These are phyloP conservation scores for Trematocara marginatum DNA, from an alignment of 2,113 vertebrate species.

Conservation along the genomic window DNA sequence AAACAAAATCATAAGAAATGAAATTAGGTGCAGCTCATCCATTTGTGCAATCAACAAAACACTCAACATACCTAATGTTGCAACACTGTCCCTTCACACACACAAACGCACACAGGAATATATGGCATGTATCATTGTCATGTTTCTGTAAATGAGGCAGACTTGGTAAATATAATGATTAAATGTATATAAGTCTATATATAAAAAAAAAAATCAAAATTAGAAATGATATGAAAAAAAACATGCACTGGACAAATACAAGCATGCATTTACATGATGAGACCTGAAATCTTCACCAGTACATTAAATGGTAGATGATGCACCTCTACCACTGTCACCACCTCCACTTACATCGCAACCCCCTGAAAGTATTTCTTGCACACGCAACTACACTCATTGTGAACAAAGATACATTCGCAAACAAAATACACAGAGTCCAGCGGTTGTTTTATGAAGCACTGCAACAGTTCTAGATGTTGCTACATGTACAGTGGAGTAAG, in stretches of 20 bases:
- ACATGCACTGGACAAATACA: constrained; percentile 71
- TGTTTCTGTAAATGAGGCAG: constrained; percentile 68
- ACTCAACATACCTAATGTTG: background rate
- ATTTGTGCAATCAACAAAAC: constrained; percentile 5
- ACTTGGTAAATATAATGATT: constrained; percentile 59
- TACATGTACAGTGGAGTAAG: constrained; percentile 68
- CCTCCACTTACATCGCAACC: background rate
- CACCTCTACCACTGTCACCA: background rate
- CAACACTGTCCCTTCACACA: background rate
- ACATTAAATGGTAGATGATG: constrained; percentile 38
- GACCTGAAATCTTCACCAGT: constrained; percentile 59
- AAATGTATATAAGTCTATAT: background rate
- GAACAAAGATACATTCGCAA: constrained; percentile 62
- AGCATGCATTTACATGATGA: constrained; percentile 78
- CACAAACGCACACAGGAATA: constrained; percentile 2
- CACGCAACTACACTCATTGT: background rate
- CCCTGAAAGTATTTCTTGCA: background rate
- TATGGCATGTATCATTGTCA: constrained; percentile 23
- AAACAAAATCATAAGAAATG: background rate
- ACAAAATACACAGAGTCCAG: constrained; percentile 47
- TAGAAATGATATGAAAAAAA: constrained; percentile 43
- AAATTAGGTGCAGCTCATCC: constrained; percentile 7
- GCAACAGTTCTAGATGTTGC: constrained; percentile 57
- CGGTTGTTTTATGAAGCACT: constrained; percentile 17
- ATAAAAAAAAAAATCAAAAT: constrained; percentile 16